These are phyloP conservation scores for Ophiothrix spiculata DNA, from an alignment of 35 echinoderm and acorn worm species.

Conservation along the genomic window DNA sequence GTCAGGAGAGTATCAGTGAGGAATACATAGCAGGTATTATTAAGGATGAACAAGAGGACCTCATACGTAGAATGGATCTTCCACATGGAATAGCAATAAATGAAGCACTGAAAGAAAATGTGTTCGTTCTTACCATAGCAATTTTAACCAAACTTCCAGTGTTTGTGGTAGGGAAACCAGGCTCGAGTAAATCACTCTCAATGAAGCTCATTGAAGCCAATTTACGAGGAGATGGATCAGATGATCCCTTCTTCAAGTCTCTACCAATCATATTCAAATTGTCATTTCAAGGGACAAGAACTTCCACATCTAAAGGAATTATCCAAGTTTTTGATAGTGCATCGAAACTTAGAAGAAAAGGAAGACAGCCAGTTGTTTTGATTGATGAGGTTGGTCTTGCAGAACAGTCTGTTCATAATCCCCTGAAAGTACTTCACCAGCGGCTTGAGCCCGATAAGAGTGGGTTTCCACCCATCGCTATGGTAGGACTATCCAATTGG, in stretches of 20 bases:
- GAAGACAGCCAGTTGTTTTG: slow-evolving; percentile 30
- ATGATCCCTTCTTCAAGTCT: slow-evolving; percentile 17
- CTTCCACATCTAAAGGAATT: slow-evolving; percentile 49
- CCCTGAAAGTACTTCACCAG: slow-evolving; percentile 33
- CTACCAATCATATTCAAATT: slow-evolving; percentile 20
- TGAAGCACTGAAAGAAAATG: slow-evolving; percentile 35
- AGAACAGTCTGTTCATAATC: slow-evolving; percentile 18
- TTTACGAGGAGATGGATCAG: slow-evolving; percentile 26
- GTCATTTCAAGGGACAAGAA: slow-evolving; percentile 34
- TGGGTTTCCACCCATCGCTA: slow-evolving; percentile 26
- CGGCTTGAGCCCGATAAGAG: slow-evolving; percentile 15
- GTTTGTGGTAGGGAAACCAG: slow-evolving; percentile 52
- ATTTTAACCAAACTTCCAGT: slow-evolving; percentile 29
- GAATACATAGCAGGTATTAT: slow-evolving; percentile 9
- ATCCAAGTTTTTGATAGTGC: slow-evolving; percentile 40
- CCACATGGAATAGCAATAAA: slow-evolving; percentile 27
- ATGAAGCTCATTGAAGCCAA: slow-evolving; percentile 24
- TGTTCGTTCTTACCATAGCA: slow-evolving; percentile 23
- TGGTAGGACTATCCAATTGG: slow-evolving; percentile 52
- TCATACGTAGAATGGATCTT: slow-evolving; percentile 29
- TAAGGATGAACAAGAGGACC: slow-evolving; percentile 15
- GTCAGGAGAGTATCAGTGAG: neutral
- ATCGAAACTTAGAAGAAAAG: neutral
- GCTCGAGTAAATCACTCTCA: slow-evolving; percentile 36
- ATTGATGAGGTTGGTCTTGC: slow-evolving; percentile 52